Conservation (phyloP, 2,888 invertebrate species). For the Leuctra nigra region DNA sequence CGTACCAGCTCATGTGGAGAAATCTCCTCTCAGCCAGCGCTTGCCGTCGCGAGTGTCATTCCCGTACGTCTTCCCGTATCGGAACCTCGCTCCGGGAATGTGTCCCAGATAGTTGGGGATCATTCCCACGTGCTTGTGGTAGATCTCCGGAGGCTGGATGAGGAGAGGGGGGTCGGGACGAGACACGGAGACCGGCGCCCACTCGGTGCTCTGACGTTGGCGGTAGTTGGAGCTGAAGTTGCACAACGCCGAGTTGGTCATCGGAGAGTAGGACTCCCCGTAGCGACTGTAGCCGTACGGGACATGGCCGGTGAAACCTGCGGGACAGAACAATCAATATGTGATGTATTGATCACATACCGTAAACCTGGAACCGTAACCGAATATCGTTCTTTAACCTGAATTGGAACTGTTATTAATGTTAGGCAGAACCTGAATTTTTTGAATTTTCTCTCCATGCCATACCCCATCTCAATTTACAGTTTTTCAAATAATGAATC, state of each 20-base stretch:
- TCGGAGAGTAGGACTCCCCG: conserved; percentile 55
- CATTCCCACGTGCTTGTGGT: conserved; percentile 66
- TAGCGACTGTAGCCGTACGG: conserved; percentile 59
- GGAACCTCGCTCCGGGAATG: conserved; percentile 65
- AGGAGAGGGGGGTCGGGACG: conserved; percentile 45
- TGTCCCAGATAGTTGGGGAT: conserved; percentile 72
- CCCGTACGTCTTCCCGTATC: conserved; percentile 70
- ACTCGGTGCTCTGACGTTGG: conserved; percentile 62
- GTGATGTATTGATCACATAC: too few species aligned
- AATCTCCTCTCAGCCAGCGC: conserved; percentile 62
- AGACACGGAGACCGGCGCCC: conserved; percentile 50
- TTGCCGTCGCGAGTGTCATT: conserved; percentile 67
- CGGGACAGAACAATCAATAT: neutral
- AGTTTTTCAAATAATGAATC: too few species aligned
- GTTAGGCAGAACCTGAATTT: too few species aligned
- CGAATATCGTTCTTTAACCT: too few species aligned
- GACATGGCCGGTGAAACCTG: conserved; percentile 60
- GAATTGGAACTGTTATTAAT: too few species aligned
- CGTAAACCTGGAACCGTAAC: too few species aligned
- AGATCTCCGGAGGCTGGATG: conserved; percentile 54
- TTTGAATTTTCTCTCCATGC: too few species aligned
- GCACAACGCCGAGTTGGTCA: conserved; percentile 63
- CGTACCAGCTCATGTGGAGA: too few species aligned
- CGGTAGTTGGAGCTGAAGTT: conserved; percentile 71
- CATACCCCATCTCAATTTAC: too few species aligned